These are phyloP conservation scores for Lepisosteus oculatus DNA, from an alignment of 2,113 vertebrate genomes.

Conservation along the genomic window DNA sequence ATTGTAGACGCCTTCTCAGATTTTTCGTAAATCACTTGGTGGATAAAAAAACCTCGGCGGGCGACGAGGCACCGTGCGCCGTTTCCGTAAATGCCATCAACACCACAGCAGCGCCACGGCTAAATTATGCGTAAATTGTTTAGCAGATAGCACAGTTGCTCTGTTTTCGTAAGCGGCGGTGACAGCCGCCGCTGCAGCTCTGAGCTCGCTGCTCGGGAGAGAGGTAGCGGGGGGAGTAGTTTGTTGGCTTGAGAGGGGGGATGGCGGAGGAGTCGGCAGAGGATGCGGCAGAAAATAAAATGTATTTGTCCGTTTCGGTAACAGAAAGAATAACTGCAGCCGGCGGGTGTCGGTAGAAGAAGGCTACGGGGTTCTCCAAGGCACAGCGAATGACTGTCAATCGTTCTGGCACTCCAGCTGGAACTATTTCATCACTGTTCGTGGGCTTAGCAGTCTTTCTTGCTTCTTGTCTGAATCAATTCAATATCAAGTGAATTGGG, in stretches of 20 bases:
- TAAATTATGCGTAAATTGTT: conserved; percentile 28
- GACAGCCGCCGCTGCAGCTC: conserved; percentile 36
- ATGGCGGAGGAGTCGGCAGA: conserved; percentile 51
- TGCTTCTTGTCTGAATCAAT: conserved; percentile 22
- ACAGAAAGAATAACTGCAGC: conserved; percentile 42
- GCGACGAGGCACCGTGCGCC: not conserved
- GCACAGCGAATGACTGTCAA: not conserved
- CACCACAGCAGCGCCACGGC: not conserved
- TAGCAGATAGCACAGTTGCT: conserved; percentile 40
- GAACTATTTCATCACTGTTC: conserved; percentile 21
- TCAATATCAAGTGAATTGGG: conserved; percentile 18
- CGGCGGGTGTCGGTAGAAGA: conserved; percentile 36
- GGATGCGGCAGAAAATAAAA: conserved; percentile 53
- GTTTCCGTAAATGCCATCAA: not conserved
- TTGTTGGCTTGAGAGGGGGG: conserved; percentile 37
- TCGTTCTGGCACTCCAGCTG: not conserved
- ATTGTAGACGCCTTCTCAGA: not conserved
- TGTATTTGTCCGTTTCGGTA: conserved; percentile 37
- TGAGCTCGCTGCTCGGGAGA: conserved; percentile 34
- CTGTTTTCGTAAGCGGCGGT: conserved; percentile 42
- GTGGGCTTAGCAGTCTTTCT: conserved; percentile 2
- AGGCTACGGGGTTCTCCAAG: conserved; percentile 1
- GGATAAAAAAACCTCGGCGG: conserved; percentile 7
- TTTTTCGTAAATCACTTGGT: conserved; percentile 1
- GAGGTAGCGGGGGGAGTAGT: conserved; percentile 43